Conservation (phyloP, 2,888 invertebrate genomes). For the Zaprionus bogoriensis region DNA sequence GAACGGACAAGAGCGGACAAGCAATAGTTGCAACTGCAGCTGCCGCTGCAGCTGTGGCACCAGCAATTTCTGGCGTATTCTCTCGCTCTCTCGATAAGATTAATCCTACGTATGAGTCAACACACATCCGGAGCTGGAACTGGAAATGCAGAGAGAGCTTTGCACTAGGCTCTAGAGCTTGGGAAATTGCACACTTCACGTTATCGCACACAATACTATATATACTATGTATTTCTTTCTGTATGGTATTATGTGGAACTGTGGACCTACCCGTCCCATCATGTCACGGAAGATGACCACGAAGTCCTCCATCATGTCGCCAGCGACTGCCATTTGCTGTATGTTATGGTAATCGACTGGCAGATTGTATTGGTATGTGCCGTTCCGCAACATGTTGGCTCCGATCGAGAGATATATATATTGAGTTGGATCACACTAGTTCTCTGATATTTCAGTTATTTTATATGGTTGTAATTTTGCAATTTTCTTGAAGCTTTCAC, state of each 20-base stretch:
- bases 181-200: too few species aligned
- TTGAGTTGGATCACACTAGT: slow-evolving; percentile 1
- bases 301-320: slow-evolving; percentile 90
- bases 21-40: slow-evolving; percentile 6
- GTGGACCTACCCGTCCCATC: slow-evolving; percentile 88
- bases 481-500: neutral
- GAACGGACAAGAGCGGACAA: slow-evolving; percentile 10
- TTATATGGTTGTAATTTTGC: neutral
- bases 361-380: slow-evolving; percentile 84
- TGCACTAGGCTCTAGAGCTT: too few species aligned
- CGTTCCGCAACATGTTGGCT: slow-evolving; percentile 79
- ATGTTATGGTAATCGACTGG: slow-evolving; percentile 86
- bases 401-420: too few species aligned
- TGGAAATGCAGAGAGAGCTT: neutral
- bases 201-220: too few species aligned
- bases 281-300: slow-evolving; percentile 87
- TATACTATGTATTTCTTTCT: too few species aligned
- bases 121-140: neutral
- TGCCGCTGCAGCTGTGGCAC: slow-evolving; percentile 18
- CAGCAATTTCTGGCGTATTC: slow-evolving; percentile 39
- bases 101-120: slow-evolving; percentile 28
- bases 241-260: too few species aligned
- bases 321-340: slow-evolving; percentile 85
- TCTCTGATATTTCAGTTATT: neutral
- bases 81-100: slow-evolving; percentile 2